A percentile compares a stretch with the other conserved stretches of the same genome.
phyloP scores from a whole-genome alignment of 1,140 invertebrate genomes.

The Eupristina koningsbergeri region DNA sequence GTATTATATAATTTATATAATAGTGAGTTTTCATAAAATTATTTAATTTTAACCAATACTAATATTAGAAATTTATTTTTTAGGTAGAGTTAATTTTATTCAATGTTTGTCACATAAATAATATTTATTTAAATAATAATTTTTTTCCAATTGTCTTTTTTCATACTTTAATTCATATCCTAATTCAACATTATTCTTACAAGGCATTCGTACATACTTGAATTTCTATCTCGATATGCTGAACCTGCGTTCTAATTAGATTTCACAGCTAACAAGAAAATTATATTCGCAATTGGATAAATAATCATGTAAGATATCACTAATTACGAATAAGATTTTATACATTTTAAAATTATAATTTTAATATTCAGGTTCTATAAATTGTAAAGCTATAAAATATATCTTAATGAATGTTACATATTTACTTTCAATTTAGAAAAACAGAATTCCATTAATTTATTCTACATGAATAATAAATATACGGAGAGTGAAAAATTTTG shows the following conservation, averaged over 20 bases:
- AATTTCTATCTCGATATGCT: conserved; percentile 46
- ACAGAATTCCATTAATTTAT: too few species aligned
- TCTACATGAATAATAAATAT: too few species aligned
- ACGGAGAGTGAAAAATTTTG: too few species aligned
- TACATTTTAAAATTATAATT: conserved; percentile 23
- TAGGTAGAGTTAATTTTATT: too few species aligned
- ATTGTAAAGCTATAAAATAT: too few species aligned
- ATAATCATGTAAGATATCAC: conserved; percentile 62
- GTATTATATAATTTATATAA: too few species aligned
- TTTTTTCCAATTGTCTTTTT: conserved; percentile 9
- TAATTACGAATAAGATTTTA: conserved; percentile 52
- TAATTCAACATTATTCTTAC: conserved; percentile 8
- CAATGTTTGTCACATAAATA: too few species aligned
- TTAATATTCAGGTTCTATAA: conserved; percentile 14
- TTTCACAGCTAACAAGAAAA: conserved; percentile 73
- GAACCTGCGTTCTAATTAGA: conserved; percentile 67
- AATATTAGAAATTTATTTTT: too few species aligned
- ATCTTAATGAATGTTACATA: too few species aligned
- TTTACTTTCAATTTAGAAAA: too few species aligned
- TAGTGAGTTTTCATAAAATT: too few species aligned
- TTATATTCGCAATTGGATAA: conserved; percentile 72
- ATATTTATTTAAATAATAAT: background rate
- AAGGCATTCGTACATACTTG: conserved; percentile 14
- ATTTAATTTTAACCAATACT: too few species aligned
- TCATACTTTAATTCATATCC: conserved; percentile 14